Evolutionary conservation across 2,113 vertebrate genomes (phyloP).

Genomic region (Cyprinodon brontotheroides): DNA sequence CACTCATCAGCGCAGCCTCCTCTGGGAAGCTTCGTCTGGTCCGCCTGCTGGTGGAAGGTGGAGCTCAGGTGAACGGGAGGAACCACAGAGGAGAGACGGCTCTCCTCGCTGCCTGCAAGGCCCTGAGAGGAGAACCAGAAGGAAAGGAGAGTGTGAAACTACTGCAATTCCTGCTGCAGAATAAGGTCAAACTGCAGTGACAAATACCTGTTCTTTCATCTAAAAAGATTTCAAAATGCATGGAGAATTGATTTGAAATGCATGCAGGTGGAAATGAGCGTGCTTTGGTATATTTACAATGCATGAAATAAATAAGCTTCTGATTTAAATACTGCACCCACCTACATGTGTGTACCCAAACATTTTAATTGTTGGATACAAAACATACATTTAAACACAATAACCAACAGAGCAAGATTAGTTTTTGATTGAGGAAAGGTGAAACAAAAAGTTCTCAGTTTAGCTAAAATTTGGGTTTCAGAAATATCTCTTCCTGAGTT

Average conservation of each 20-base stretch:
- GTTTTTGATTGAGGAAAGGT: not conserved
- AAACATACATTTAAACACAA: not conserved
- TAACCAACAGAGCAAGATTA: not conserved
- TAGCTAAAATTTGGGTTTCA: not conserved
- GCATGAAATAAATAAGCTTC: constrained; percentile 12
- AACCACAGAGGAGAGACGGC: constrained; percentile 73
- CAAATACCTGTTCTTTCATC: not conserved
- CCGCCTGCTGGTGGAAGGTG: constrained; percentile 76
- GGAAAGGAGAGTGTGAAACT: constrained; percentile 52
- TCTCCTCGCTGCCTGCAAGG: constrained; percentile 72
- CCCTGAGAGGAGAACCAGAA: constrained; percentile 49
- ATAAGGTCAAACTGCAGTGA: constrained; percentile 50
- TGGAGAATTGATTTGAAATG: not conserved
- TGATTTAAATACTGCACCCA: not conserved
- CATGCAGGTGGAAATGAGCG: not conserved
- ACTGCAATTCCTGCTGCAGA: constrained; percentile 68
- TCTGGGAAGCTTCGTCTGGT: constrained; percentile 74
- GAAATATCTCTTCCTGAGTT: not conserved
- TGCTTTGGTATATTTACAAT: not conserved
- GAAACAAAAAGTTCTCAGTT: not conserved
- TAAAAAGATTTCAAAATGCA: constrained; percentile 2
- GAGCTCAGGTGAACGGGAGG: constrained; percentile 72
- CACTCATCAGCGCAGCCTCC: constrained; percentile 70
- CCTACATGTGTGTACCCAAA: not conserved
- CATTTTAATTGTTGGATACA: not conserved